Conservation (phyloP, 1,140 invertebrate species). For the Zophobas morio region DNA sequence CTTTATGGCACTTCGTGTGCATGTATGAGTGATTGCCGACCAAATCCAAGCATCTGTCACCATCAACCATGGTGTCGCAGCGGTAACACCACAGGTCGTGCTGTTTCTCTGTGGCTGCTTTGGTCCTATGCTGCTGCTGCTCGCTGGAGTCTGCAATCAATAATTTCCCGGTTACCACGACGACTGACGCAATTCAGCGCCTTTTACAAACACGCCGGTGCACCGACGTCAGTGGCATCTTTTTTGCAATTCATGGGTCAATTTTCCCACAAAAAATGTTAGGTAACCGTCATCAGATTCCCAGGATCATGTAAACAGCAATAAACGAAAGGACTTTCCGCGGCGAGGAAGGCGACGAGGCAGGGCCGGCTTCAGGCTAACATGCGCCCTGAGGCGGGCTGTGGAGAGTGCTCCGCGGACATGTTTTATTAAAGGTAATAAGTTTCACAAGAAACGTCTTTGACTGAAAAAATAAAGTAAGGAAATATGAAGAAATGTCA, state of each 20-base stretch:
- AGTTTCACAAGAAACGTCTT: too few species aligned
- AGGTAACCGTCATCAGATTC: neutral
- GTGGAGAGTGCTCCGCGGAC: too few species aligned
- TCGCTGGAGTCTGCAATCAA: constrained; percentile 54
- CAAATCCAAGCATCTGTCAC: constrained; percentile 78
- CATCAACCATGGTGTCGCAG: constrained; percentile 82
- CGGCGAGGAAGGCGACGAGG: neutral
- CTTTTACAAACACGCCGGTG: constrained; percentile 35
- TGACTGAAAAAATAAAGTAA: too few species aligned
- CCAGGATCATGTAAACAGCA: neutral
- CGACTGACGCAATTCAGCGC: constrained; percentile 39
- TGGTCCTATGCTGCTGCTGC: constrained; percentile 75
- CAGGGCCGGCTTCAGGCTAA: neutral
- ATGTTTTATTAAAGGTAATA: too few species aligned
- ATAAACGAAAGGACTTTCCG: too few species aligned
- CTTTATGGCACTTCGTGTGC: constrained; percentile 81
- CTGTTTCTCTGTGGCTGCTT: constrained; percentile 79
- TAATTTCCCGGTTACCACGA: constrained; percentile 48
- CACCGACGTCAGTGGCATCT: constrained; percentile 29
- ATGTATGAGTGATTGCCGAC: constrained; percentile 74
- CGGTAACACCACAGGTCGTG: constrained; percentile 86
- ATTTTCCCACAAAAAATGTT: neutral
- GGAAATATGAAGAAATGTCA: too few species aligned
- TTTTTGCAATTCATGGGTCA: constrained; percentile 37
- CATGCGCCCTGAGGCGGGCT: too few species aligned